Base-by-base conservation (phyloP, 2,113 vertebrate genomes). In the Bos taurus region DNA sequence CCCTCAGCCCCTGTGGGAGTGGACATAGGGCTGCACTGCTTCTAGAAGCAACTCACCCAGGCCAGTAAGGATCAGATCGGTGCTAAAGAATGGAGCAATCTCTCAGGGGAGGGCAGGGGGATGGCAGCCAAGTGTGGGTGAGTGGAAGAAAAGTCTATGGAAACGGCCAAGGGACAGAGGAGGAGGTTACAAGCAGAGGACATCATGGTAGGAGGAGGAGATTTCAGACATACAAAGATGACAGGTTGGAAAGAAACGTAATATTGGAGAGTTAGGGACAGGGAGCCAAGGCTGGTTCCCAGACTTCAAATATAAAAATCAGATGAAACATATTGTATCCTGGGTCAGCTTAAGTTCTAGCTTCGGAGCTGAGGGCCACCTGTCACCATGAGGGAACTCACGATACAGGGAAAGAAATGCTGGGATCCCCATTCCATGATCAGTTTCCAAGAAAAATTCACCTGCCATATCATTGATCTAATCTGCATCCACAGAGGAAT, bases 381-480 rank as follows among this genome's bases (percentile, higher is more conserved):
- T 48, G 23, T 5, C 3, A 46, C 6, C 57, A 43, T 0, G 5
- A 43, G 43, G 52, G 4, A 40, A 48, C n/a, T 36, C 11, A 43
- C 0, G 1, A 52, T 16, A 81, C 57, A 59, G 57, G 25, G 57
- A 59, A 59, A 25, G 57, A 59, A 26, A 59, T 59, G 10, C 25
- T 59, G 10, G 57, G 23, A 59, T 11, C 57, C 57, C 4, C 4
- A 12, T 59, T 26, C 25, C 4, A 59, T 59, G 10, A 5, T 59
- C 57, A 59, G 10, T 26, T 59, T 59, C 23, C 57, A 59, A 59
- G 57, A 59, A 5, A 81, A 19, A 62, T 14, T 60, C 19, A 40
- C 19, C 25, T n/a, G 0, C 0, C 0, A 30, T 5, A 1, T 25
- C 7, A 5, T 7, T 1, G 57, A 78, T 5, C 46, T 54, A 54